Conservation (phyloP, 2,888 invertebrate species). For the Sinotaia quadrata region DNA sequence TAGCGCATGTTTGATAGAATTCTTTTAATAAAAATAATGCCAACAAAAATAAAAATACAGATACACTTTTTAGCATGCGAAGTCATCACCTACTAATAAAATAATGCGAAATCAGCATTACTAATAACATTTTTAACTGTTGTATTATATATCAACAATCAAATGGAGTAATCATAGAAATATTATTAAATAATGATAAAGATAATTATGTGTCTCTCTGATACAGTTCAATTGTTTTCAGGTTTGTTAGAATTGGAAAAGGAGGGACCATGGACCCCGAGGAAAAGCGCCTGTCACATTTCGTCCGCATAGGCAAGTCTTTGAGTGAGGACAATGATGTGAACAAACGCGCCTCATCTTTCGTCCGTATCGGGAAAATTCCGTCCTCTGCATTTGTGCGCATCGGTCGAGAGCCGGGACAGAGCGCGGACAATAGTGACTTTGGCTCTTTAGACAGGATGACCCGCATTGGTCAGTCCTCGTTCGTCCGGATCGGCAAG, state of each 20-base stretch:
- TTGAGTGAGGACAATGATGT: slow-evolving; percentile 22
- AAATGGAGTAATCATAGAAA: too few relatives aligned
- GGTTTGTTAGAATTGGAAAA: slow-evolving; percentile 39
- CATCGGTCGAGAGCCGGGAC: slow-evolving; percentile 30
- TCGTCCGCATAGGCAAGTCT: slow-evolving; percentile 40
- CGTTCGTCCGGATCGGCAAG: slow-evolving; percentile 40
- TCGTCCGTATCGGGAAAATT: slow-evolving; percentile 46
- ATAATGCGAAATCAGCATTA: too few relatives aligned
- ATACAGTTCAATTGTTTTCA: slow-evolving; percentile 20
- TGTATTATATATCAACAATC: too few relatives aligned
- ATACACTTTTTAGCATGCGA: too few relatives aligned
- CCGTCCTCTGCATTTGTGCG: slow-evolving; percentile 44
- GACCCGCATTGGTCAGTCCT: slow-evolving; percentile 31
- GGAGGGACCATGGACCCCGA: neutral
- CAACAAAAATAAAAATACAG: too few relatives aligned
- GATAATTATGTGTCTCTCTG: too few relatives aligned
- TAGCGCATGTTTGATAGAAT: too few relatives aligned
- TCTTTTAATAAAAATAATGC: too few relatives aligned
- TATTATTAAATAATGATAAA: too few relatives aligned
- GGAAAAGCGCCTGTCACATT: slow-evolving; percentile 28
- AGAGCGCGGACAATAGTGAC: neutral
- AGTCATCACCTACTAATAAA: too few relatives aligned
- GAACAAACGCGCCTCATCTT: slow-evolving; percentile 31
- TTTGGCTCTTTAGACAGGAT: slow-evolving; percentile 28
- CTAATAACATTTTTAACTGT: too few relatives aligned